Percentiles rank a stretch among this genome's conserved stretches.
Evolutionary conservation across 2,888 invertebrate species (phyloP).

Genomic region (Criorhina ranunculi): DNA sequence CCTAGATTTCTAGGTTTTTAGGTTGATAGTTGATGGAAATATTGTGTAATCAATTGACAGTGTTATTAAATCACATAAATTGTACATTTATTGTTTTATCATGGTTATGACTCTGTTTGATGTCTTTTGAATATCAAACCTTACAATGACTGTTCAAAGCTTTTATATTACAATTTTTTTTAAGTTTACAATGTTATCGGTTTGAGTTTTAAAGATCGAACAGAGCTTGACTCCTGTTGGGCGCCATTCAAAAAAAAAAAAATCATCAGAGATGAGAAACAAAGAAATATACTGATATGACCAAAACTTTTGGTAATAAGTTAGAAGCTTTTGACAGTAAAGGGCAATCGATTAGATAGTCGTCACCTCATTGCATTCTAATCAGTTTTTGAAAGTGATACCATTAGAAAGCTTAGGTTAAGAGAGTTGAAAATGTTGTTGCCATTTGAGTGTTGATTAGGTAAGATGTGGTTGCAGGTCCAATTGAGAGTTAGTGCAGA

Average conservation of each 20-base stretch:
- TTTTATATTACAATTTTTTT: neutral
- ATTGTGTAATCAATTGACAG: neutral
- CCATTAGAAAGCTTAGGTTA: too few species aligned
- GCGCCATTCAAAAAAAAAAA: neutral
- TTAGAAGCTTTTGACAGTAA: neutral
- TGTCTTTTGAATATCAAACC: too few species aligned
- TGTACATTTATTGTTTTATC: too few species aligned
- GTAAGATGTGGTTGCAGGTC: too few species aligned
- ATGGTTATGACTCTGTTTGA: too few species aligned
- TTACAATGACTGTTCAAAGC: neutral
- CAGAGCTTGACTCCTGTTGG: neutral
- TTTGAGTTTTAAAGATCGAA: neutral
- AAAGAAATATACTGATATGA: neutral
- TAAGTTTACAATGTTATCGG: too few species aligned
- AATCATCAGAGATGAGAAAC: neutral
- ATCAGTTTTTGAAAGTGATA: too few species aligned
- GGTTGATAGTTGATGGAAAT: neutral
- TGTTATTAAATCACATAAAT: neutral
- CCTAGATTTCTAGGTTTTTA: neutral
- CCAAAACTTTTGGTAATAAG: neutral
- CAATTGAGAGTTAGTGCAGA: too few species aligned
- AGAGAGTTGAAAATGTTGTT: too few species aligned
- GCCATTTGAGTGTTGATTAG: too few species aligned
- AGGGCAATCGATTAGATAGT: conserved; percentile 1
- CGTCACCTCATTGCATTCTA: neutral